These are phyloP conservation scores for Serrognathus titanus DNA, from an alignment of 2,888 invertebrate genomes.

Conservation along the genomic window DNA sequence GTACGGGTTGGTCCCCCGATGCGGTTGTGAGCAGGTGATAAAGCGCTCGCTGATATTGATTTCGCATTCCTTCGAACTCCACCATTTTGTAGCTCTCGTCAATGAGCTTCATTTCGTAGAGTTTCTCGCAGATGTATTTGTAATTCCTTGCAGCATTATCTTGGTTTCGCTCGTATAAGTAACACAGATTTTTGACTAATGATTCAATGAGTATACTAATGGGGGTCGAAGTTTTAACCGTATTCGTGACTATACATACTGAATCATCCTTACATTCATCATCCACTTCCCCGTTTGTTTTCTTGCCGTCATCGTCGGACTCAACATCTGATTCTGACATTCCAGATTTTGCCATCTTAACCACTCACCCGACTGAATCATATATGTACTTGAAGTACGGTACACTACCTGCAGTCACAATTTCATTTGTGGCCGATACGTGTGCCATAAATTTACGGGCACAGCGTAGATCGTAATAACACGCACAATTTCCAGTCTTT, in stretches of 20 bases:
- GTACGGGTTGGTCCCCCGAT: slow-evolving; percentile 53
- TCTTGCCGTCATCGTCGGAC: slow-evolving; percentile 16
- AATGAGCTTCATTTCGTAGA: slow-evolving; percentile 66
- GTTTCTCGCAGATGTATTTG: slow-evolving; percentile 63
- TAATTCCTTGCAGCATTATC: slow-evolving; percentile 57
- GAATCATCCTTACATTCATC: background rate
- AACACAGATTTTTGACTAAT: slow-evolving; percentile 65
- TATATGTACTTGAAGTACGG: no score
- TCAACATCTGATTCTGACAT: slow-evolving; percentile 21
- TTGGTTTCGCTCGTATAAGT: slow-evolving; percentile 60
- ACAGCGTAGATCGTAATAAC: no score
- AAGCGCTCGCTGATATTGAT: slow-evolving; percentile 65
- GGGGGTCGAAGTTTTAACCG: slow-evolving; percentile 52
- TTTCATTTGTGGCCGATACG: no score
- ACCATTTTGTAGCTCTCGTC: slow-evolving; percentile 67
- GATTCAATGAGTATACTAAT: slow-evolving; percentile 69
- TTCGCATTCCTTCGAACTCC: slow-evolving; percentile 67
- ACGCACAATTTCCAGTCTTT: no score
- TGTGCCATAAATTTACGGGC: no score
- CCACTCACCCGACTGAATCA: no score
- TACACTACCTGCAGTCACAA: no score
- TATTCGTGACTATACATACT: slow-evolving; percentile 13
- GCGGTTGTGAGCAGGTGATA: slow-evolving; percentile 62
- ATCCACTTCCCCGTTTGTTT: background rate
- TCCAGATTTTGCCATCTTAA: slow-evolving; percentile 30